Evolutionary conservation across 2,113 vertebrate genomes (phyloP).

Genomic region (Emydura subglobosa): DNA sequence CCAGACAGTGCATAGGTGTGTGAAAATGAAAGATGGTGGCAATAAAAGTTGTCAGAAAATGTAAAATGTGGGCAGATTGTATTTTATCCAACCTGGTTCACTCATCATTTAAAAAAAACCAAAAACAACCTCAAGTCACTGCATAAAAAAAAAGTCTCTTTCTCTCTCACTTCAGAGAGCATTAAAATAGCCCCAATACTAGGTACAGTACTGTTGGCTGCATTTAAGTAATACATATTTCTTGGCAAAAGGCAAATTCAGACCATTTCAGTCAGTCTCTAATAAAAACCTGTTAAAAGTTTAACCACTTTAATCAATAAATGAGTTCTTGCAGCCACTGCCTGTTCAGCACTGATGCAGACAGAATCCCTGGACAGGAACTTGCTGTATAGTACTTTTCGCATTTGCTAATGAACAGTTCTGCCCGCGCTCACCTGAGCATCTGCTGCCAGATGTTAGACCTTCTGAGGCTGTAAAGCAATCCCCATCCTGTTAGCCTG

Average conservation of each 20-base stretch:
- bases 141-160: not conserved
- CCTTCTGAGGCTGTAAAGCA: not conserved
- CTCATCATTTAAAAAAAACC: not conserved
- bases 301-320: not conserved
- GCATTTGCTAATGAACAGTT: not conserved
- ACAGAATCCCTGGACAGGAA: not conserved
- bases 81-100: not conserved
- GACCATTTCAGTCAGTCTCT: not conserved
- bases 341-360: rapidly evolving
- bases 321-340: not conserved
- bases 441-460: not conserved
- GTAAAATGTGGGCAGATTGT: not conserved
- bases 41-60: not conserved
- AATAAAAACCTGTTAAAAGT: not conserved
- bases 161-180: not conserved
- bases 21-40: not conserved
- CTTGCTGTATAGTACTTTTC: rapidly evolving
- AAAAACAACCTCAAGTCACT: not conserved
- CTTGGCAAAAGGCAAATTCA: not conserved
- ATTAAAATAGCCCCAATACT: not conserved
- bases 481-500: not conserved
- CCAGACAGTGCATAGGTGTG: not conserved
- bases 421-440: not conserved
- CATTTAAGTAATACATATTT: not conserved
- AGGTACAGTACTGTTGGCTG: rapidly evolving